A percentile compares a stretch with the other conserved stretches of the same genome.
phyloP scores from a whole-genome alignment of 2,888 invertebrate genomes.

The Congeria kusceri region DNA sequence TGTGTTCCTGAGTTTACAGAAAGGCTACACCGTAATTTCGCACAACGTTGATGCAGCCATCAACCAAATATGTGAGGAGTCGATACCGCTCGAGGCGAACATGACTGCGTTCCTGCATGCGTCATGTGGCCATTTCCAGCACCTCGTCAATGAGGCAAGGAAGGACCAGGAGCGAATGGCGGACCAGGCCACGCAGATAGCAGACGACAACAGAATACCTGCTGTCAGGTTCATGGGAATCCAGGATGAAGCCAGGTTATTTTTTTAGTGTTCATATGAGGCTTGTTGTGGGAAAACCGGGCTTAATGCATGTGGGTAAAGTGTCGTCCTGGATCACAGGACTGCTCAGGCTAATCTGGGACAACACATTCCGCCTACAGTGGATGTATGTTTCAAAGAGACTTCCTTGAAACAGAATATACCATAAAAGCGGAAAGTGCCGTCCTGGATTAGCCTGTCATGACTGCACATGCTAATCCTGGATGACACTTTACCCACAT shows the following conservation, averaged over 20 bases:
- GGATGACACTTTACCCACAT: too few relatives aligned
- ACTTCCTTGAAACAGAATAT: too few relatives aligned
- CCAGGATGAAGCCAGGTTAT: conserved; percentile 56
- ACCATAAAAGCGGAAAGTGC: too few relatives aligned
- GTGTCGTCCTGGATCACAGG: too few relatives aligned
- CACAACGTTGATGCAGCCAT: conserved; percentile 90
- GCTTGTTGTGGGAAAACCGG: too few relatives aligned
- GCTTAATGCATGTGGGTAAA: too few relatives aligned
- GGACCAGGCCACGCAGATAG: conserved; percentile 10
- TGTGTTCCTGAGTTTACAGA: conserved; percentile 87
- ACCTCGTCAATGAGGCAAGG: conserved; percentile 67
- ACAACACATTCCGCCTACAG: too few relatives aligned
- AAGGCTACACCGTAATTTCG: conserved; percentile 87
- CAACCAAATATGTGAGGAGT: conserved; percentile 89
- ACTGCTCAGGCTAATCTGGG: too few relatives aligned
- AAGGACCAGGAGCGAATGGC: conserved; percentile 22
- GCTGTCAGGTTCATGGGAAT: conserved; percentile 67
- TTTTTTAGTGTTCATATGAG: too few relatives aligned
- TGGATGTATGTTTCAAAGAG: too few relatives aligned
- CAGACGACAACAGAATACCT: background rate
- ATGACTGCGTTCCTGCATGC: conserved; percentile 89
- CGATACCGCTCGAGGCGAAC: conserved; percentile 88
- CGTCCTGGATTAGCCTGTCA: too few relatives aligned
- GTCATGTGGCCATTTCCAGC: conserved; percentile 83
- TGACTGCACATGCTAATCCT: too few relatives aligned